These are phyloP conservation scores for Drymodes brunneopygia DNA, from an alignment of 2,113 vertebrate genomes.

Conservation along the genomic window DNA sequence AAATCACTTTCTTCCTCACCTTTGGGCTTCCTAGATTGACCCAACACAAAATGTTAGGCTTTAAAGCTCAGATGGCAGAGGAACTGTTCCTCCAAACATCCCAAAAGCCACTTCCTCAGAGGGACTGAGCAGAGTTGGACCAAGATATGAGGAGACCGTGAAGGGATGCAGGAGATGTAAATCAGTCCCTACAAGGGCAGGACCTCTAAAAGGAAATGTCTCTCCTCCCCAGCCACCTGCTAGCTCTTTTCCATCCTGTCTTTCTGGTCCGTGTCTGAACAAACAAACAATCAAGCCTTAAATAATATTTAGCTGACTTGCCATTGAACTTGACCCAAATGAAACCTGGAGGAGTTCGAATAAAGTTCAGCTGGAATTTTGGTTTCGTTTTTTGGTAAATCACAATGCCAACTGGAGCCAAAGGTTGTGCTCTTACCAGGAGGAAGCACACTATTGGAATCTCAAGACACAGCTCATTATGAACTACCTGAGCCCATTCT, in stretches of 20 bases:
- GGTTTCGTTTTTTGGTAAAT: not conserved
- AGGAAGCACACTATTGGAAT: not conserved
- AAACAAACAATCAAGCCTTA: not conserved
- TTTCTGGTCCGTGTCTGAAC: not conserved
- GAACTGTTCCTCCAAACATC: not conserved
- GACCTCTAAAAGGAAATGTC: not conserved
- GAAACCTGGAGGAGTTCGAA: not conserved
- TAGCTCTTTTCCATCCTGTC: not conserved
- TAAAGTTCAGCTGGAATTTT: not conserved
- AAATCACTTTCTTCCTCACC: not conserved
- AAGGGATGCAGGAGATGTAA: not conserved
- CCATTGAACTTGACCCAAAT: not conserved
- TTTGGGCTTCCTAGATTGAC: not conserved
- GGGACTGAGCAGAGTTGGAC: not conserved
- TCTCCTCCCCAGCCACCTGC: not conserved
- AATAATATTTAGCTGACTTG: not conserved
- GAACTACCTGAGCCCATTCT: not conserved
- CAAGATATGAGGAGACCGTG: fast-evolving
- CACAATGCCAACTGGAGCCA: not conserved
- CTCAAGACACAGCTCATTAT: not conserved
- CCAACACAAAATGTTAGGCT: not conserved
- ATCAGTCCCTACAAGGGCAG: not conserved
- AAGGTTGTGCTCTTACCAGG: not conserved
- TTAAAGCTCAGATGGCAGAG: not conserved
- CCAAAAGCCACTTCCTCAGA: not conserved